phyloP scores from a whole-genome alignment of 2,888 invertebrate species.

The Tetragonula carbonaria region DNA sequence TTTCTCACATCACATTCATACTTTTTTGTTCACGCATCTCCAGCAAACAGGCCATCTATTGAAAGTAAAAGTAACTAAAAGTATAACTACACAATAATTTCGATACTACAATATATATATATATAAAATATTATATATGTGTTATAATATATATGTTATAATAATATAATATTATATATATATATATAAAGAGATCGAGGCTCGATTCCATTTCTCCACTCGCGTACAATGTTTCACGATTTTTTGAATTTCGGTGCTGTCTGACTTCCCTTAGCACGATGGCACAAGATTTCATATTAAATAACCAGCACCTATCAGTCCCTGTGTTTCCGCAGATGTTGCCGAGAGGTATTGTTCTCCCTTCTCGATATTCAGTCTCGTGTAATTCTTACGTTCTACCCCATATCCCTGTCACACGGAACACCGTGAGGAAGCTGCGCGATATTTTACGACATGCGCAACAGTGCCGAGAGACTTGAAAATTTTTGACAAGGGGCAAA shows the following conservation, averaged over 20 bases:
- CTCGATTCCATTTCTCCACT: conserved; percentile 47
- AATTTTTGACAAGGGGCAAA: background rate
- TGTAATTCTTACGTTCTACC: conserved; percentile 40
- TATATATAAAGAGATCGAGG: conserved; percentile 21
- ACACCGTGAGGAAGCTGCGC: conserved; percentile 2
- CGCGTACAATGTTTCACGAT: background rate
- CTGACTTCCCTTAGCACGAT: background rate
- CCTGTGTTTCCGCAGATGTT: conserved; percentile 74
- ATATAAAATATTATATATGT: background rate
- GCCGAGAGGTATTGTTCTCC: conserved; percentile 56
- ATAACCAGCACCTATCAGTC: conserved; percentile 67
- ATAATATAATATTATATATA: too few relatives aligned
- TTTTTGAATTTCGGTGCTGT: background rate
- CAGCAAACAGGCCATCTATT: too few relatives aligned
- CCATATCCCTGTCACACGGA: conserved; percentile 23
- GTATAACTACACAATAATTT: too few relatives aligned
- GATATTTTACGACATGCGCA: background rate
- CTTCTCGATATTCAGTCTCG: conserved; percentile 62
- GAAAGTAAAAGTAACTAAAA: too few relatives aligned
- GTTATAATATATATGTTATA: too few relatives aligned
- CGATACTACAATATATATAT: too few relatives aligned
- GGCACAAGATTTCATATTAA: conserved; percentile 71
- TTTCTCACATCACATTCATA: too few relatives aligned
- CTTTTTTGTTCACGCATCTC: too few relatives aligned
- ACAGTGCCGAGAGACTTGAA: background rate